Evolutionary conservation across 2,888 invertebrate species (phyloP), one percentile per base, ranked within the genome.

Genomic region (Ormia ochracea): DNA sequence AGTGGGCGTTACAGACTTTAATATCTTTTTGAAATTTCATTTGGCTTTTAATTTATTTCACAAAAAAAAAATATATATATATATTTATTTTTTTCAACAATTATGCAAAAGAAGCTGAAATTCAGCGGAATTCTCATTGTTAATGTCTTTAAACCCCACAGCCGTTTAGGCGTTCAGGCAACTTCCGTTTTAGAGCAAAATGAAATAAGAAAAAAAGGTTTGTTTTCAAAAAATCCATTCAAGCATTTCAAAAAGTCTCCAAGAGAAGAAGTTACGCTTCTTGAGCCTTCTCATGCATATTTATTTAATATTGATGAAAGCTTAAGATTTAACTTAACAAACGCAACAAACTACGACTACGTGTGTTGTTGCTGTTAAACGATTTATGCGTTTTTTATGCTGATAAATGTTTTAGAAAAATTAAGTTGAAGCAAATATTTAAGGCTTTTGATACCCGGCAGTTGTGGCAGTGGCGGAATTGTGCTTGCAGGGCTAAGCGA

Each of bases 381-480:
- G 72, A 88, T 87, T 88, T 88, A 88, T 88, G 86, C 83, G 82
- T 84, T 88, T 88, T 88, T 88, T 88, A 88, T 88, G 87, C 88
- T 87, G 86, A 88, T 87, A 85, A 84, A 85, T 59, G 41, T 31
- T 50, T 52, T 28, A 72, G 41, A 9, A 50, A 58, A 69, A 54
- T 17, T 52, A 28, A 41, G 19, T 10, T 17, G 9, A 12, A 19
- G 14, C 56, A 45, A 17, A 48, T n/a, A 45, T 43, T 9, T 3
- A 41, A 41, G 4, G 14, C 2, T 21, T n/a, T 21, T 17, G 7
- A 10, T 17, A 10, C 45, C 45, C 45, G 23, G 56, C n/a, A 48
- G 58, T 26, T 36, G 10, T 9, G 7, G 56, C n/a, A 48, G 58
- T 26, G 23, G 10, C 5, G 7, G 7, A 36, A 0, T 21, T 6